Evolutionary conservation across 2,888 invertebrate species (phyloP).

Genomic region (Busseola fusca): DNA sequence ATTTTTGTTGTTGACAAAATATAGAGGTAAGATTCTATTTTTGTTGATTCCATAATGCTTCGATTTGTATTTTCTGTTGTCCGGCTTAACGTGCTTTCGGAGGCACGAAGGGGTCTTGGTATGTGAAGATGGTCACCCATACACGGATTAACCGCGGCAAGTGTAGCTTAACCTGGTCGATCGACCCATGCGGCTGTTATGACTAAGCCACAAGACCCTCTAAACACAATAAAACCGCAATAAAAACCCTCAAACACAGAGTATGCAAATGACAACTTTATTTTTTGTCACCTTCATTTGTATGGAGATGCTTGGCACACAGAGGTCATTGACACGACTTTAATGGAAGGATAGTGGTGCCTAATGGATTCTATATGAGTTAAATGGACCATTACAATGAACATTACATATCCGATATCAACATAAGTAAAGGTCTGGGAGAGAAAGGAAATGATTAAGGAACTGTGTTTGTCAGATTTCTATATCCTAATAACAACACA

Average conservation of each 20-base stretch:
- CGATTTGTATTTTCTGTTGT: background rate
- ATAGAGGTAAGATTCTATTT: slow-evolving; percentile 25
- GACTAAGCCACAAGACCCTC: background rate
- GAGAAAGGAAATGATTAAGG: background rate
- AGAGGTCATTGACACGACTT: slow-evolving; percentile 46
- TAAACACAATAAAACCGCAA: background rate
- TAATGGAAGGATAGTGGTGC: slow-evolving; percentile 45
- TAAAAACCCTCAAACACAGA: background rate
- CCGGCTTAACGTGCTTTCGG: background rate
- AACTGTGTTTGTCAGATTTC: background rate
- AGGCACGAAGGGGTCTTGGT: background rate
- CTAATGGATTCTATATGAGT: slow-evolving; percentile 54
- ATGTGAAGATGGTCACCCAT: background rate
- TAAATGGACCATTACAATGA: slow-evolving; percentile 49
- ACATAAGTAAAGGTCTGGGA: background rate
- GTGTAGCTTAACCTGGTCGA: background rate
- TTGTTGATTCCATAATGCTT: background rate
- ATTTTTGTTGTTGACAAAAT: slow-evolving; percentile 42
- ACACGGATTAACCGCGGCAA: background rate
- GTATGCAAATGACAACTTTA: slow-evolving; percentile 18
- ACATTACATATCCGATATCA: slow-evolving; percentile 24
- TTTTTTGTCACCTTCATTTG: slow-evolving; percentile 39
- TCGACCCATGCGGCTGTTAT: background rate
- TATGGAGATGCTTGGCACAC: background rate
- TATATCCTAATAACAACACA: too few relatives aligned